phyloP scores from a whole-genome alignment of 2,113 vertebrate species.

The Gobio gobio region DNA sequence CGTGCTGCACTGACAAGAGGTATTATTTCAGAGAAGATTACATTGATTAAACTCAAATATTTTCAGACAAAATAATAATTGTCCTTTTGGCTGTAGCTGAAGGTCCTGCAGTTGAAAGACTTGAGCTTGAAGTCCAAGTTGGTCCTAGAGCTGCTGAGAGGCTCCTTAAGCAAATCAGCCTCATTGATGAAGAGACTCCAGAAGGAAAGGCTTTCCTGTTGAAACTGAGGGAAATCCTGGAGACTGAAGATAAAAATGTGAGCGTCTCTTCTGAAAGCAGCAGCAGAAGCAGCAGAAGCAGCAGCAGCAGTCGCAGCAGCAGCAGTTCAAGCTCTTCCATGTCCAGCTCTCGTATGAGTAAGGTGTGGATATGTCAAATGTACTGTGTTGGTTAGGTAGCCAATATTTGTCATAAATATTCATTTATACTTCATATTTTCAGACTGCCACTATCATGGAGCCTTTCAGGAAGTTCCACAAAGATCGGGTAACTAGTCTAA shows the following conservation, averaged over 20 bases:
- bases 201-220: conserved; percentile 62
- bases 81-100: conserved; percentile 60
- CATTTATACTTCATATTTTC: background rate
- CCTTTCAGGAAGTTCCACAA: conserved; percentile 48
- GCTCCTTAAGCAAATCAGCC: conserved; percentile 68
- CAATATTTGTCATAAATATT: background rate
- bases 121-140: conserved; percentile 77
- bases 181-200: conserved; percentile 59
- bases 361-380: conserved; percentile 39
- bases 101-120: conserved; percentile 75
- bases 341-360: conserved; percentile 50
- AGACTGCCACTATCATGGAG: background rate
- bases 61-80: background rate
- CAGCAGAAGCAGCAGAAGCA: conserved; percentile 19
- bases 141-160: conserved; percentile 77
- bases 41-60: background rate
- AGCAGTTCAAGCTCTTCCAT: conserved; percentile 53
- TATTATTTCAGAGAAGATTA: conserved; percentile 57
- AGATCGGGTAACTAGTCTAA: conserved; percentile 39
- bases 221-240: conserved; percentile 78
- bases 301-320: background rate
- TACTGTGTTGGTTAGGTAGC: background rate
- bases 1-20: conserved; percentile 70
- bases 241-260: conserved; percentile 53
- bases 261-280: conserved; percentile 37